Conservation (phyloP, 2,888 invertebrate genomes). For the Toxonevra muliebris region DNA sequence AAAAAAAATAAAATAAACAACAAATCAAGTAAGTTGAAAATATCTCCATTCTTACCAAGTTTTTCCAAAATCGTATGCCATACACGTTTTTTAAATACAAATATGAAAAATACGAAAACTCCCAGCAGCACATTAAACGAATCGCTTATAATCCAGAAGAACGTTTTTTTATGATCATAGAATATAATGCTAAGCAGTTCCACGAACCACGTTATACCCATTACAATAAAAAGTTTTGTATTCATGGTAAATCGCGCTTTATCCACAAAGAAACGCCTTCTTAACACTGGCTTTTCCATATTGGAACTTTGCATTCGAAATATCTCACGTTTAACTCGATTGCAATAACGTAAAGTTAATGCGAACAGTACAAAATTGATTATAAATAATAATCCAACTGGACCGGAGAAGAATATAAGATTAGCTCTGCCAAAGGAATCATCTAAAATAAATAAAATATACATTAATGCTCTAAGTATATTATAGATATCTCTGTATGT, state of each 20-base stretch:
- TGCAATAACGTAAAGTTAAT: constrained; percentile 75
- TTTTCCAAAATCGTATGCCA: constrained; percentile 70
- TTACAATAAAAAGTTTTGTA: constrained; percentile 79
- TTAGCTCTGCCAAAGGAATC: constrained; percentile 61
- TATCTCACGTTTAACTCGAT: constrained; percentile 79
- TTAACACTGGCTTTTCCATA: constrained; percentile 69
- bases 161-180: constrained; percentile 67
- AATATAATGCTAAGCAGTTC: constrained; percentile 72
- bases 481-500: no score
- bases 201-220: constrained; percentile 80
- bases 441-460: constrained; percentile 41
- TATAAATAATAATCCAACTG: constrained; percentile 72
- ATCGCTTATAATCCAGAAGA: constrained; percentile 69
- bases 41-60: constrained; percentile 65
- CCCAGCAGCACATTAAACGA: constrained; percentile 77
- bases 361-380: constrained; percentile 76
- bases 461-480: background rate
- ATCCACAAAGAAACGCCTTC: constrained; percentile 72
- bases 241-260: constrained; percentile 77
- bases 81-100: constrained; percentile 75
- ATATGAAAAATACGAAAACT: constrained; percentile 76
- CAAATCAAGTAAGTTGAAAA: background rate
- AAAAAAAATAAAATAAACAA: background rate
- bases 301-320: constrained; percentile 74
- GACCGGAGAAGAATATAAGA: constrained; percentile 72